phyloP scores from a whole-genome alignment of 2,113 vertebrate genomes.

The Mustelus asterias region DNA sequence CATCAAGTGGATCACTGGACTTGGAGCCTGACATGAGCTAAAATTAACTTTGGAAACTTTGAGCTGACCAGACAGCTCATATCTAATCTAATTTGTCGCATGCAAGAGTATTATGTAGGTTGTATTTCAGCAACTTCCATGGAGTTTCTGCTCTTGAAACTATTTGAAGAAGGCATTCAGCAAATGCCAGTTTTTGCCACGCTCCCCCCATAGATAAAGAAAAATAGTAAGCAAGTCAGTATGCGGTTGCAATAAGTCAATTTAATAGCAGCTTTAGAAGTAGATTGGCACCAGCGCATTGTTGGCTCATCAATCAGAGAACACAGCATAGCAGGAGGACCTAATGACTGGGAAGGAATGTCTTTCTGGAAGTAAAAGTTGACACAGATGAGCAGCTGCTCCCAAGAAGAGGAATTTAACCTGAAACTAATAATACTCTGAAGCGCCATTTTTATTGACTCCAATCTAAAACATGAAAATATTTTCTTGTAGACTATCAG shows the following conservation, averaged over 20 bases:
- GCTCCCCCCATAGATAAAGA: not conserved
- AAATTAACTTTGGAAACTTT: not conserved
- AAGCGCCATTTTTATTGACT: not conserved
- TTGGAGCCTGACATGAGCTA: not conserved
- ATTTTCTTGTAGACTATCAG: constrained; percentile 64
- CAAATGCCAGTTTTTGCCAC: not conserved
- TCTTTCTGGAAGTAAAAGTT: not conserved
- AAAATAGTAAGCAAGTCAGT: not conserved
- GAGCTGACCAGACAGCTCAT: not conserved
- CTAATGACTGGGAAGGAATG: not conserved
- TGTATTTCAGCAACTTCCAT: not conserved
- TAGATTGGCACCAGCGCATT: not conserved
- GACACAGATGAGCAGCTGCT: not conserved
- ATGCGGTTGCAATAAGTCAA: not conserved
- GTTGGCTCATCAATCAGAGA: not conserved
- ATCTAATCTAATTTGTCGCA: not conserved
- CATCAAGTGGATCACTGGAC: not conserved
- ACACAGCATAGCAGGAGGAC: too few relatives aligned
- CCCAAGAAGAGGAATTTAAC: not conserved
- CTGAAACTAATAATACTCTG: not conserved
- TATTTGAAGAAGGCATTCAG: not conserved
- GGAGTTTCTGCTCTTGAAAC: not conserved
- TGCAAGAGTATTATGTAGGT: not conserved
- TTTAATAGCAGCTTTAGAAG: not conserved
- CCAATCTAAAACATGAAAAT: not conserved